phyloP scores from a whole-genome alignment of 2,797 vertebrate genomes.

The Gambelia wislizenii region DNA sequence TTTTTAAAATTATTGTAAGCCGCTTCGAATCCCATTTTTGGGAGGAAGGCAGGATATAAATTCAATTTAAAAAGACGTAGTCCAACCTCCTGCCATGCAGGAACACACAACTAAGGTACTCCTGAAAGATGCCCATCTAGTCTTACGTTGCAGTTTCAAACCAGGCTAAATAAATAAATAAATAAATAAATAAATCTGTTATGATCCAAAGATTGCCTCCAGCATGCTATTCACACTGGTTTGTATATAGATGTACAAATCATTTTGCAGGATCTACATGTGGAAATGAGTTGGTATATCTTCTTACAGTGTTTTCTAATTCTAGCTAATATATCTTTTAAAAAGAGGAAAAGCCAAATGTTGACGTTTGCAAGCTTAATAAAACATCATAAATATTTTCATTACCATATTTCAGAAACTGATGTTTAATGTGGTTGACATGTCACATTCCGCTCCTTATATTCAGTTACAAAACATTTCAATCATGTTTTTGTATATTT shows the following conservation, averaged over 20 bases:
- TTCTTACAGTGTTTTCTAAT: background rate
- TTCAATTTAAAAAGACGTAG: no score
- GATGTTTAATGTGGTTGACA: background rate
- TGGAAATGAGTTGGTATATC: background rate
- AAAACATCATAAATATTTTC: background rate
- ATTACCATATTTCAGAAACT: background rate
- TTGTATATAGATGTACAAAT: background rate
- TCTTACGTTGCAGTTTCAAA: background rate
- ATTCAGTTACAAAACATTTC: background rate
- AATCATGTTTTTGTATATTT: background rate
- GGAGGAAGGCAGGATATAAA: no score
- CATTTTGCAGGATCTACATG: background rate
- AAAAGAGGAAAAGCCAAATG: background rate
- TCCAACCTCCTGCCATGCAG: no score
- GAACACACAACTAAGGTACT: no score
- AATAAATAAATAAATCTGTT: background rate
- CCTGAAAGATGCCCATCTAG: no score
- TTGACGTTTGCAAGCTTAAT: background rate
- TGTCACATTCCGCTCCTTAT: background rate
- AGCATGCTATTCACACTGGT: background rate
- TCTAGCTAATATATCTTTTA: no score
- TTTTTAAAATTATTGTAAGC: no score
- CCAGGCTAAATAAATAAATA: background rate
- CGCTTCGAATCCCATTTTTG: no score
- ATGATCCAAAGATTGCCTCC: background rate